Evolutionary conservation across 1,140 invertebrate species (phyloP), one percentile per base, ranked within the genome.

Genomic region (Bradynema listronoti): DNA sequence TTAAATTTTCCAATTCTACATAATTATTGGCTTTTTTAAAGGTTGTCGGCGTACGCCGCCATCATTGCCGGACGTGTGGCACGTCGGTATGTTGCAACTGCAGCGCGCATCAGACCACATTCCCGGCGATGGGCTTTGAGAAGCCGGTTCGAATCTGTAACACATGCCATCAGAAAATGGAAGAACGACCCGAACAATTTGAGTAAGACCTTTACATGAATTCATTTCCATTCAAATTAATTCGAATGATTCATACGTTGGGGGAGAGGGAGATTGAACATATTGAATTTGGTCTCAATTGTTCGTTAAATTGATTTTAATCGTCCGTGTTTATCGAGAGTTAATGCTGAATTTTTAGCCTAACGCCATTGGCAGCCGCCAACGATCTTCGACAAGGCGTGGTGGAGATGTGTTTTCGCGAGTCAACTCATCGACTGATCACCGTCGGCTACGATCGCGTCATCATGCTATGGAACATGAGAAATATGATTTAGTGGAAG

Each of bases 41-140:
- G 68, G 29, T 61, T n/a, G 57, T 77, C 6, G 74, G 74, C 22
- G 55, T 75, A 4, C 67, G 70, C 14, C 70, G 82, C 75, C 83
- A 83, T 65, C 83, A 83, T 68, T 83, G 83, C 73, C 69, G 83
- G 32, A 82, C 81, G 63, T 98, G 94, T 82, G 94, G 94, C 3
- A 86, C 87, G 79, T 93, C 92, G 24, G 85, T 95, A 19, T 93
- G 90, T 80, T 64, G 50, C 43, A 65, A 36, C 50, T 54, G 51
- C 79, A 91, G 89, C n/a, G 84, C 84, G 25, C 86, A 87, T 79
- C 84, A 87, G 58, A 85, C 90, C 60, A 87, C 88, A 46, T 87
- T 96, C 75, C 94, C 94, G 0, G 82, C 86, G 46, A 90, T 97
- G 88, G 94, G 94, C 32, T 97, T 92, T 82, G 94, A 99, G 81